Evolutionary conservation across 2,888 invertebrate species (phyloP).

Genomic region (Tenthredo mesomela): DNA sequence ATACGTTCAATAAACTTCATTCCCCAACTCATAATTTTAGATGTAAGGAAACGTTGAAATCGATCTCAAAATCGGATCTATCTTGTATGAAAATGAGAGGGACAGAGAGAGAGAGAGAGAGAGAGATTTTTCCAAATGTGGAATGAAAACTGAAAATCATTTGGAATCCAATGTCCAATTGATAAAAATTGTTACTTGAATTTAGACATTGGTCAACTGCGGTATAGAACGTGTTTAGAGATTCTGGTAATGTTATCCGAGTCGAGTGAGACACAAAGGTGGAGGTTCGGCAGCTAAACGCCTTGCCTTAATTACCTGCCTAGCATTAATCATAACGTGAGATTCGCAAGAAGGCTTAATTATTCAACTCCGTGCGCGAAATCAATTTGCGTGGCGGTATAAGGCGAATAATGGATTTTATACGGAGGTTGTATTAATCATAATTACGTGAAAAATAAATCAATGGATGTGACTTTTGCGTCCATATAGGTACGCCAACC

Average conservation of each 20-base stretch:
- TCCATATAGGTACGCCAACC: neutral
- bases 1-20: neutral
- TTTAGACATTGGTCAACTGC: neutral
- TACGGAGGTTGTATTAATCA: constrained; percentile 47
- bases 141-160: neutral
- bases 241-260: neutral
- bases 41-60: neutral
- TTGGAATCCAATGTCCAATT: neutral
- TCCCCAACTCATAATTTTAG: neutral
- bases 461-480: constrained; percentile 42
- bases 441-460: constrained; percentile 37
- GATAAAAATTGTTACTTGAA: neutral
- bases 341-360: constrained; percentile 53
- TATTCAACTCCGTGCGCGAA: constrained; percentile 53
- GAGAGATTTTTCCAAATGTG: neutral
- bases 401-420: constrained; percentile 49
- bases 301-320: constrained; percentile 42
- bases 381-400: constrained; percentile 46
- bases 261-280: constrained; percentile 30
- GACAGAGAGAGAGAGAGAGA: no score
- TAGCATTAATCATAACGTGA: constrained; percentile 50
- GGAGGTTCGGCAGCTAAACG: constrained; percentile 45
- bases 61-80: neutral
- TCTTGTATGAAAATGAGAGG: no score
- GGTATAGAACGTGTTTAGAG: neutral